These are phyloP conservation scores for Drosophila greeni DNA, from an alignment of 2,888 invertebrate species.

Conservation along the genomic window DNA sequence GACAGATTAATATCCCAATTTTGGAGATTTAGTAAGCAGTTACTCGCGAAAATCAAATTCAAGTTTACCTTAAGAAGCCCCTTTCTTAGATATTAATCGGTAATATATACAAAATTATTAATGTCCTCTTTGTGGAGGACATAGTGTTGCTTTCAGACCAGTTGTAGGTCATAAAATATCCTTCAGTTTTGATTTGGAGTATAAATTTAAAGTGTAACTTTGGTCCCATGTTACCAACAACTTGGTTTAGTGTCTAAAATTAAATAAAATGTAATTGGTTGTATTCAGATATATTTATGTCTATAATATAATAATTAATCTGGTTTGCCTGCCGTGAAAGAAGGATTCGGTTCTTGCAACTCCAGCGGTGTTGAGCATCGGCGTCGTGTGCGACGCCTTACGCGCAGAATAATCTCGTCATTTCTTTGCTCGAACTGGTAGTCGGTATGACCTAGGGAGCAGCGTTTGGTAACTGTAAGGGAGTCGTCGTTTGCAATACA, in stretches of 20 bases:
- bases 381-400: slow-evolving; percentile 55
- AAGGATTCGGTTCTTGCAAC: not conserved
- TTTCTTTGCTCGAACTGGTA: slow-evolving; percentile 74
- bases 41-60: no score
- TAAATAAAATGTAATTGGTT: not conserved
- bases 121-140: no score
- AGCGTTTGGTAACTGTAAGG: slow-evolving; percentile 58
- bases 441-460: slow-evolving; percentile 71
- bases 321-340: not conserved
- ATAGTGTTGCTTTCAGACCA: no score
- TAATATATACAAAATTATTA: no score
- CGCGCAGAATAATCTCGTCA: slow-evolving; percentile 70
- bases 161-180: no score
- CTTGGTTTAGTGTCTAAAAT: not conserved
- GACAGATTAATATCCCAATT: no score
- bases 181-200: not conserved
- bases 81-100: no score
- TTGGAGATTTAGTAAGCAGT: no score
- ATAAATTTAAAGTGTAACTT: not conserved
- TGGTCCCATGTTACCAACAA: not conserved
- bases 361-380: slow-evolving; percentile 5
- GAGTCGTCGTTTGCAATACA: slow-evolving; percentile 21
- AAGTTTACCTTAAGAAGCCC: no score
- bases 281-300: not conserved
- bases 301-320: slow-evolving; percentile 4